Evolutionary conservation across 2,888 invertebrate genomes (phyloP).

Genomic region (Acleris holmiana): DNA sequence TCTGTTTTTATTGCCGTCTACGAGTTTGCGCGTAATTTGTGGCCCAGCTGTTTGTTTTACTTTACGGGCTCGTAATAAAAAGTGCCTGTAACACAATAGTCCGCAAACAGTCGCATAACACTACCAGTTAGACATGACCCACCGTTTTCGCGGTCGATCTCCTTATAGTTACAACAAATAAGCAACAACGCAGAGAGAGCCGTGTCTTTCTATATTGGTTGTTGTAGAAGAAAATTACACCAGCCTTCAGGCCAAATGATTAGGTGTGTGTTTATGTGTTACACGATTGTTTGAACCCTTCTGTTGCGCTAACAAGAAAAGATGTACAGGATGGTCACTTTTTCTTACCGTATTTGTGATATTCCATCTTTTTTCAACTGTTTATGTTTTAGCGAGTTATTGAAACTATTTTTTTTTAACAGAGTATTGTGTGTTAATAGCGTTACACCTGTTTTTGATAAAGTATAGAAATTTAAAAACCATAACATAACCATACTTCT

Average conservation of each 20-base stretch:
- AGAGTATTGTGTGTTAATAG: too few relatives aligned
- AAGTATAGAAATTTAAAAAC: too few relatives aligned
- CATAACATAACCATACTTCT: too few relatives aligned
- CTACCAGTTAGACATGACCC: slow-evolving; percentile 45
- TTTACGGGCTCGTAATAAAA: slow-evolving; percentile 63
- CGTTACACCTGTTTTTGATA: too few relatives aligned
- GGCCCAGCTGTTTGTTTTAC: slow-evolving; percentile 57
- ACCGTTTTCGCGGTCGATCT: slow-evolving; percentile 21
- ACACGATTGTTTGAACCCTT: slow-evolving; percentile 41
- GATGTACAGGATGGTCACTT: slow-evolving; percentile 16
- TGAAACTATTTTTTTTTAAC: too few relatives aligned
- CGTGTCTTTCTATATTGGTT: slow-evolving; percentile 45
- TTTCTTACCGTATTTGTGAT: background rate
- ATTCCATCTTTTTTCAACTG: background rate
- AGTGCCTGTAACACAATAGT: slow-evolving; percentile 57
- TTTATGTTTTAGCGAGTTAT: too few relatives aligned
- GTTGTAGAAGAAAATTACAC: slow-evolving; percentile 49
- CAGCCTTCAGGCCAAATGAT: slow-evolving; percentile 51
- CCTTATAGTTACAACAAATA: background rate
- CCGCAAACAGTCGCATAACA: slow-evolving; percentile 48
- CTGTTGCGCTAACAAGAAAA: slow-evolving; percentile 36
- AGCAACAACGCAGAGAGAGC: slow-evolving; percentile 4
- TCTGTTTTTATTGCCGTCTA: slow-evolving; percentile 51
- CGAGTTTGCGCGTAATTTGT: slow-evolving; percentile 56
- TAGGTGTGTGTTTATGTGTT: slow-evolving; percentile 49